Evolutionary conservation across 2,797 vertebrate genomes (phyloP).

Genomic region (Ciconia nigra): DNA sequence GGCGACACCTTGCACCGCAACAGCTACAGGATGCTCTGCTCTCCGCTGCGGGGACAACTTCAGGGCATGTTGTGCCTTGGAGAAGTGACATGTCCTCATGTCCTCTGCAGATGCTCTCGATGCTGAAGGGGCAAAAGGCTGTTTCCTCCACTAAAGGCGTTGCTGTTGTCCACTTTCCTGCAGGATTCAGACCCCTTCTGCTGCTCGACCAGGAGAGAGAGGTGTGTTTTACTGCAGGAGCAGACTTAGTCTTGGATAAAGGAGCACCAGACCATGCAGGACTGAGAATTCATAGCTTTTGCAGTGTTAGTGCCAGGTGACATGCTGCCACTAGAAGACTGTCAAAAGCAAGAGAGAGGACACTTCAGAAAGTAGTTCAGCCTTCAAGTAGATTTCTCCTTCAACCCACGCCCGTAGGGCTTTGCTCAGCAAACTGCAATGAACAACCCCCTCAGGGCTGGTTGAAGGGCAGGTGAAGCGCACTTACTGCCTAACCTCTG

Average conservation of each 20-base stretch:
- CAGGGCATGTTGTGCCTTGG: fast-evolving
- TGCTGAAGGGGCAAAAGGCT: neutral
- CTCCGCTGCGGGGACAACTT: fast-evolving
- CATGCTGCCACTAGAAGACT: neutral
- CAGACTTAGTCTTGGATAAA: too few species aligned
- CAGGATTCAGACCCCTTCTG: neutral
- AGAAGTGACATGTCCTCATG: fast-evolving
- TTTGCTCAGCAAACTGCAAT: neutral
- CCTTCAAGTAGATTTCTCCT: neutral
- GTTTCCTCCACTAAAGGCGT: neutral
- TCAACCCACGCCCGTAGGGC: neutral
- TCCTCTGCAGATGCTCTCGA: neutral
- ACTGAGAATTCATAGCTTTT: neutral
- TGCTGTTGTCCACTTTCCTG: fast-evolving
- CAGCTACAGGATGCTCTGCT: neutral
- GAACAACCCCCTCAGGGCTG: neutral
- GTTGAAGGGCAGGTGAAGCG: neutral
- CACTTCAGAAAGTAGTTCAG: neutral
- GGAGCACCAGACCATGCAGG: neutral
- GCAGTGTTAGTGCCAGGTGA: neutral
- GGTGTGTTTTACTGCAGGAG: neutral
- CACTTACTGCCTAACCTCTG: neutral
- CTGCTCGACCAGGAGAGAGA: neutral
- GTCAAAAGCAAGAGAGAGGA: neutral
- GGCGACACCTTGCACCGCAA: fast-evolving